Base-by-base conservation (phyloP, 1,140 invertebrate genomes). In the Drosophila sturtevanti region DNA sequence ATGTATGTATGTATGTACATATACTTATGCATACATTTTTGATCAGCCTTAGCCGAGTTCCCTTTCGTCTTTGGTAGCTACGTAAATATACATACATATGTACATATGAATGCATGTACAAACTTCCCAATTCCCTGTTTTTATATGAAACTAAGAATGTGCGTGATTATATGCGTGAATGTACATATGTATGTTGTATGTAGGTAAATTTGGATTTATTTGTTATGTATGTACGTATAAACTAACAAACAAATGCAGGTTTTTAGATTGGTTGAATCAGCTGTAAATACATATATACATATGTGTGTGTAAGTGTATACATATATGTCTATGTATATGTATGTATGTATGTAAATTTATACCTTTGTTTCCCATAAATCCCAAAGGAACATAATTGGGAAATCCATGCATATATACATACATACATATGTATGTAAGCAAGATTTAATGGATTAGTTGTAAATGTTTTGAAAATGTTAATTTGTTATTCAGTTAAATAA, bases 31-130 rank as follows among this genome's bases (percentile, higher is more conserved):
- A 44, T 44, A 44, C 14, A 44, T 41, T 41, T 41, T 41, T 41
- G 38, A 41, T 41, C 38, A 41, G 38, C 38, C 38, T 41, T 41
- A 41, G 38, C 38, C 38, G 38, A 41, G 38, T 16, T 41, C 38
- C 14, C n/a, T 41, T 41, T 41, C 38, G 38, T 14, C 38, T 7
- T 41, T 41, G 38, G 38, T 44, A 44, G 18, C 5, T 24, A 24
- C 24, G n/a, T n/a, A n/a, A n/a, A n/a, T n/a, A n/a, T 38, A 38
- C 37, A 38, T 38, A 38, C 6, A 6, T 38, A 38, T 14, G 38
- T 41, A 41, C 14, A 41, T 41, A 41, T 10, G 18, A 16, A 41
- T 7, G 18, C 18, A 16, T 4, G 3, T 7, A 16, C 38, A 44
- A 10, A 44, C 7, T 9, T 18, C 7, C 6, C n/a, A 18, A 44